Conservation (phyloP, 2,888 invertebrate species). For the Dolomedes plantarius region DNA sequence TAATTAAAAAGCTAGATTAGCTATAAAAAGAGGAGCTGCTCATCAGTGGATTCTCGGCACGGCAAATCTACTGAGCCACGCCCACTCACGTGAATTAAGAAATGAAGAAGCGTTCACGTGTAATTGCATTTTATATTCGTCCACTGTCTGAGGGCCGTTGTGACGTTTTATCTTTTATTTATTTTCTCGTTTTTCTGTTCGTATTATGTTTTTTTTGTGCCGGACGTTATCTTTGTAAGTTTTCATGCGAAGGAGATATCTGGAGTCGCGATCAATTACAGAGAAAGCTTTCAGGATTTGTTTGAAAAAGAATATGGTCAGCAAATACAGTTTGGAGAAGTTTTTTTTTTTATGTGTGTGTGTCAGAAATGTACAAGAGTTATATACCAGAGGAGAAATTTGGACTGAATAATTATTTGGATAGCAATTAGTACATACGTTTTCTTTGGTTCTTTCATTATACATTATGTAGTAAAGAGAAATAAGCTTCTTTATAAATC, state of each 20-base stretch:
- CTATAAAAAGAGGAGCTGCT: slow-evolving; percentile 46
- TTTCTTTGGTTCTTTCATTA: background rate
- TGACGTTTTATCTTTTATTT: slow-evolving; percentile 21
- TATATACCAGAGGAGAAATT: background rate
- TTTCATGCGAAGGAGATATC: slow-evolving; percentile 6
- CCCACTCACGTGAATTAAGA: slow-evolving; percentile 58
- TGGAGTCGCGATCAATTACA: slow-evolving; percentile 33
- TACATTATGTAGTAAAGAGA: background rate
- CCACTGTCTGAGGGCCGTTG: slow-evolving; percentile 32
- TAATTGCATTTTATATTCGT: slow-evolving; percentile 70
- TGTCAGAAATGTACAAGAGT: background rate
- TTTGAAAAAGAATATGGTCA: slow-evolving; percentile 8
- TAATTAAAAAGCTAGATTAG: slow-evolving; percentile 62
- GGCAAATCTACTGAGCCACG: slow-evolving; percentile 38
- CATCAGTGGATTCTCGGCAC: slow-evolving; percentile 54
- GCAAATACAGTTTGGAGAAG: background rate
- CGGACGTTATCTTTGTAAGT: background rate
- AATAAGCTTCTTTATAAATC: too few species aligned
- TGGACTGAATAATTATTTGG: background rate
- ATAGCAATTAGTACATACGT: background rate
- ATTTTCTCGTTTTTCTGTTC: background rate
- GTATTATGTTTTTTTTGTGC: background rate
- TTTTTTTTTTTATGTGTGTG: too few species aligned
- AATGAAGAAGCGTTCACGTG: slow-evolving; percentile 44
- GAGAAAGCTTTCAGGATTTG: slow-evolving; percentile 30